Conservation (phyloP, 2,113 vertebrate species). For the Ancistrus triradiatus region DNA sequence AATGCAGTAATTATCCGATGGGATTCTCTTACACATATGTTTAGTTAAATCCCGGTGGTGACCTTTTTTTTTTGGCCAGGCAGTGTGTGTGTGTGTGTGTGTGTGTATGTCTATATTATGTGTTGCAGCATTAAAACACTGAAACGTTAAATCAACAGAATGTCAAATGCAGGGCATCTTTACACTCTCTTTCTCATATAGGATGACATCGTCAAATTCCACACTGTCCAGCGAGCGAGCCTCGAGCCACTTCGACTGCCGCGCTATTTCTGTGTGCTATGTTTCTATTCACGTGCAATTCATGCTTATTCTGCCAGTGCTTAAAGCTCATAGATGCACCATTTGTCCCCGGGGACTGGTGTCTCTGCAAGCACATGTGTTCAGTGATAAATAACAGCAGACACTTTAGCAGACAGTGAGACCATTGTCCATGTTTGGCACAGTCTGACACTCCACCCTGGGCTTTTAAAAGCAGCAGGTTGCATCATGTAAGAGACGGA, state of each 20-base stretch:
- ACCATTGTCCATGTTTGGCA: background rate
- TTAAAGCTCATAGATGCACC: background rate
- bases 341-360: background rate
- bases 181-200: background rate
- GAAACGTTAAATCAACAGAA: background rate
- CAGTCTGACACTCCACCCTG: background rate
- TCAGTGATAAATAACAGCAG: background rate
- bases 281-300: too few relatives aligned
- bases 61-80: too few relatives aligned
- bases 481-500: too few relatives aligned
- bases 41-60: too few relatives aligned
- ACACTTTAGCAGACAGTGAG: background rate
- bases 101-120: too few relatives aligned
- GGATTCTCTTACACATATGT: too few relatives aligned
- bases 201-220: conserved; percentile 20
- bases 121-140: too few relatives aligned
- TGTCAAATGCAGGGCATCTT: background rate
- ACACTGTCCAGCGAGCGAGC: conserved; percentile 8
- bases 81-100: too few relatives aligned
- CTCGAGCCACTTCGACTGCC: background rate
- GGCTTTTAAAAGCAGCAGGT: background rate
- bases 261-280: conserved; percentile 18
- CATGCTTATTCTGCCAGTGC: too few relatives aligned
- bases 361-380: background rate
- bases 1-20: too few relatives aligned